Base-by-base conservation (phyloP, 1,140 invertebrate species). In the Alviniconcha marisindica region DNA sequence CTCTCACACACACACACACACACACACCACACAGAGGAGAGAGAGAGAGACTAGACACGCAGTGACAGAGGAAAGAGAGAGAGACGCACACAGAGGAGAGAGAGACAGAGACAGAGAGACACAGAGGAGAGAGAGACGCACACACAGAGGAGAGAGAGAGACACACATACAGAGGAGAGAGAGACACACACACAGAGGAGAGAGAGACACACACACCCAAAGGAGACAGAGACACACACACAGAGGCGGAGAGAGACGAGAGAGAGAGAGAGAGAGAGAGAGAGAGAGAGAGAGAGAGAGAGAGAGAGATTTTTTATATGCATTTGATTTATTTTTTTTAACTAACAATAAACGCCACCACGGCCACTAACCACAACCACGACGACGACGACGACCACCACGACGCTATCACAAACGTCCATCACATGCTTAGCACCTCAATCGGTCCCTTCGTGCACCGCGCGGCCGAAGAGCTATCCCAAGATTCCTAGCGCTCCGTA, bases 181-280 rank as follows among this genome's bases (percentile, higher is more conserved):
- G n/a, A n/a, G n/a, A n/a, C n/a, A n/a, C n/a, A n/a, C n/a, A n/a
- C n/a, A n/a, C n/a, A n/a, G n/a, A n/a, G n/a, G n/a, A n/a, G n/a
- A n/a, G n/a, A n/a, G n/a, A n/a, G n/a, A n/a, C n/a, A n/a, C n/a
- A n/a, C n/a, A n/a, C n/a, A n/a, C n/a, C n/a, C n/a, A n/a, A n/a
- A n/a, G n/a, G n/a, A n/a, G n/a, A n/a, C n/a, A n/a, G n/a, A n/a
- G n/a, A n/a, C n/a, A n/a, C n/a, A 18, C 60, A 66, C 12, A 12
- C 21, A 66, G 15, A 18, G 28, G 15, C 21, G 10, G 24, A 66
- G 24, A 24, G 60, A 28, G 0, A 66, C 15, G 60, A 24, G 15
- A 66, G 15, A 18, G 60, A 24, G 60, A 66, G 18, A 66, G 60
- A 66, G 60, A 66, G 60, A 66, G 60, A 66, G 60, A 66, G 60